phyloP scores from a whole-genome alignment of 2,888 invertebrate genomes.

The Erannis defoliaria region DNA sequence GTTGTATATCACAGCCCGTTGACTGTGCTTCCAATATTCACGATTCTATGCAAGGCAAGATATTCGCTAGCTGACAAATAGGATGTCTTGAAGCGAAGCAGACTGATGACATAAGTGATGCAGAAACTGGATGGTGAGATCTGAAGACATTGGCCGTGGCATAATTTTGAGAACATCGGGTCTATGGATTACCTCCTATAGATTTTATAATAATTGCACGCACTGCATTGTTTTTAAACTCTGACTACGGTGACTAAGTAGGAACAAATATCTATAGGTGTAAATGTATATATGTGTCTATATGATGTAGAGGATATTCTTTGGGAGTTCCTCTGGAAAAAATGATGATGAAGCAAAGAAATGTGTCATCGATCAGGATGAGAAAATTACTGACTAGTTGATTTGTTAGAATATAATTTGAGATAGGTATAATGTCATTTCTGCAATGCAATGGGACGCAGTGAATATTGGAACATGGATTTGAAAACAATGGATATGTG shows the following conservation, averaged over 20 bases:
- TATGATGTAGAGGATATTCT: too few relatives aligned
- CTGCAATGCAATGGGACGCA: constrained; percentile 43
- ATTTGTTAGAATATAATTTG: too few relatives aligned
- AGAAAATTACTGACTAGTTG: too few relatives aligned
- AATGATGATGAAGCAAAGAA: neutral
- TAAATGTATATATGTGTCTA: too few relatives aligned
- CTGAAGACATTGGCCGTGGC: neutral
- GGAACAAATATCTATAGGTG: too few relatives aligned
- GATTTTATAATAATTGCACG: too few relatives aligned
- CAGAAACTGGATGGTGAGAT: neutral
- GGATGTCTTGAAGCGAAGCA: neutral
- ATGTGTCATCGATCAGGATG: too few relatives aligned
- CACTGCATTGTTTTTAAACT: too few relatives aligned
- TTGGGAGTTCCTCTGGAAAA: too few relatives aligned
- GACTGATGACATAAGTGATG: neutral
- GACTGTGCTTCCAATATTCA: constrained; percentile 70
- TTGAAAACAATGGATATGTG: constrained; percentile 74
- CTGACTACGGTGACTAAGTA: too few relatives aligned
- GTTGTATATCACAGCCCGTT: constrained; percentile 42
- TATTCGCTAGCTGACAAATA: constrained; percentile 9
- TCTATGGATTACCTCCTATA: constrained; percentile 11
- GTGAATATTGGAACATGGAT: constrained; percentile 80
- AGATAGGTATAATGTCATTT: neutral
- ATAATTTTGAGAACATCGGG: neutral
- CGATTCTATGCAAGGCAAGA: constrained; percentile 41